A percentile compares a stretch with the other conserved stretches of the same genome.
Evolutionary conservation across 2,888 invertebrate species (phyloP).

Genomic region (Coenonympha glycerion): DNA sequence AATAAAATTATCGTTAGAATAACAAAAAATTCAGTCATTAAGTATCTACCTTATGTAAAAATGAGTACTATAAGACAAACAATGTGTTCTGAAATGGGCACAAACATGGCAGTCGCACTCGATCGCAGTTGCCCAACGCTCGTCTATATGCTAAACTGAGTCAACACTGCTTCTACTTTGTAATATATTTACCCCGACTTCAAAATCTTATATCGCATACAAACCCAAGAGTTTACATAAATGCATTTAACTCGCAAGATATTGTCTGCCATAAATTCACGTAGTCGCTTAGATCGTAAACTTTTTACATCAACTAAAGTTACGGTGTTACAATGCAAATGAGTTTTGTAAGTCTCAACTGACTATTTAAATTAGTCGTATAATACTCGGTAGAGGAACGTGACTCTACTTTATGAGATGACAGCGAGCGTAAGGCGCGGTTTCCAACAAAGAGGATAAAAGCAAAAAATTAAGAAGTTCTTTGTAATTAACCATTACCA

Average conservation of each 20-base stretch:
- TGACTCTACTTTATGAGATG: conserved; percentile 8
- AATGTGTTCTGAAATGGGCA: too few species aligned
- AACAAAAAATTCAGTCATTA: too few species aligned
- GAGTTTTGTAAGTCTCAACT: conserved; percentile 50
- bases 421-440: neutral
- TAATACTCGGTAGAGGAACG: conserved; percentile 12
- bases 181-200: neutral
- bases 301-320: conserved; percentile 55
- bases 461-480: too few species aligned
- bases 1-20: too few species aligned
- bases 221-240: conserved; percentile 20
- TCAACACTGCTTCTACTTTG: neutral
- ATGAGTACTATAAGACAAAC: too few species aligned
- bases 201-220: conserved; percentile 4
- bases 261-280: conserved; percentile 57
- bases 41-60: too few species aligned
- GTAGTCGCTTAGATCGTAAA: conserved; percentile 49
- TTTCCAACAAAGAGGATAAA: too few species aligned
- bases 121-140: neutral
- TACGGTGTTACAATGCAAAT: conserved; percentile 60
- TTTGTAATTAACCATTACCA: too few species aligned
- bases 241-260: conserved; percentile 49
- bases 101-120: too few species aligned
- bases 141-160: neutral
- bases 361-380: conserved; percentile 35